Evolutionary conservation across 1,140 invertebrate species (phyloP).

Genomic region (Wiebesia pumilae): DNA sequence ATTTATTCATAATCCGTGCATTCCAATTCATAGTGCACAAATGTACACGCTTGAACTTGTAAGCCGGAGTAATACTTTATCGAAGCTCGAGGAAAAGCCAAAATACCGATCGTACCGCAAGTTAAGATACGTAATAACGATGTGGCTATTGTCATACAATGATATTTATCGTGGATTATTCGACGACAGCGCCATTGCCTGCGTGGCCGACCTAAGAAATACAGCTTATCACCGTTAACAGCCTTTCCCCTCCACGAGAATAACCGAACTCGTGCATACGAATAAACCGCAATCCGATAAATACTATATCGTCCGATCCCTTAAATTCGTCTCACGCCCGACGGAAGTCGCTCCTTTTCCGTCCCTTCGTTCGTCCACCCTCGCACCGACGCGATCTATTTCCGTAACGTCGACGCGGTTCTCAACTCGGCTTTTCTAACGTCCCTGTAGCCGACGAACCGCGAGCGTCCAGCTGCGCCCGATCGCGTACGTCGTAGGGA

Average conservation of each 20-base stretch:
- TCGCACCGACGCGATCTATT: background rate
- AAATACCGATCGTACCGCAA: no score
- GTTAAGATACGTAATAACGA: no score
- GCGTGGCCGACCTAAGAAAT: background rate
- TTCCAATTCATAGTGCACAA: no score
- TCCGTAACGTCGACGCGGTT: background rate
- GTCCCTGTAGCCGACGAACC: background rate
- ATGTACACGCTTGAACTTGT: no score
- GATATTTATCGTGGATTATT: no score
- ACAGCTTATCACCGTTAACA: background rate
- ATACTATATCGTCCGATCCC: background rate
- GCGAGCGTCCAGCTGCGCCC: no score
- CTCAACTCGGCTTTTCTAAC: background rate
- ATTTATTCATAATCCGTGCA: no score
- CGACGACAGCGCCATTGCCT: background rate
- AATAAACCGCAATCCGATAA: background rate
- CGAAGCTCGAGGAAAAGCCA: no score
- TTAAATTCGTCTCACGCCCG: background rate
- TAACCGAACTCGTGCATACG: background rate
- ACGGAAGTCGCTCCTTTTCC: background rate
- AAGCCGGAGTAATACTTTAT: no score
- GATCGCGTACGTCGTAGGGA: background rate
- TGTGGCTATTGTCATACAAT: no score
- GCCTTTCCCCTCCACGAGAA: background rate
- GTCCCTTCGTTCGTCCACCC: background rate